Conservation (phyloP, 2,888 invertebrate genomes). For the Drosophila recens region DNA sequence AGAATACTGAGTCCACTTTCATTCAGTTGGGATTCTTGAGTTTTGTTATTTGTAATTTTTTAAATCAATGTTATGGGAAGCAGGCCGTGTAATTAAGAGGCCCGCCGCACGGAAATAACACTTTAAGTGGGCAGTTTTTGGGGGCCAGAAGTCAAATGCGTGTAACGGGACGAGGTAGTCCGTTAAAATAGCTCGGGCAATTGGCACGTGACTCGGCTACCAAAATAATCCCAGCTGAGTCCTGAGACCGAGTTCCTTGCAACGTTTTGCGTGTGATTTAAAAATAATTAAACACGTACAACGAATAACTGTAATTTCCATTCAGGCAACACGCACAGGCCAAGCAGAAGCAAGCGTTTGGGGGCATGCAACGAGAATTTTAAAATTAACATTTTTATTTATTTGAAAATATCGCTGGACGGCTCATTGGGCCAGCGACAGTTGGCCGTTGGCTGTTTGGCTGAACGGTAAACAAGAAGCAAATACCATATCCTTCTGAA, state of each 20-base stretch:
- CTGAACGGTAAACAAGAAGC: conserved; percentile 19
- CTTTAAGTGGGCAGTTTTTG: conserved; percentile 74
- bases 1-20: not conserved
- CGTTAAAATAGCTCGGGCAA: conserved; percentile 74
- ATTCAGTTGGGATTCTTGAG: not conserved
- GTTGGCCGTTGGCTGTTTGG: conserved; percentile 27
- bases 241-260: conserved; percentile 19
- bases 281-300: conserved; percentile 82
- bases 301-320: conserved; percentile 80
- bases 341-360: not conserved
- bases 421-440: conserved; percentile 64
- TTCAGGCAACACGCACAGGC: conserved; percentile 47
- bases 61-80: conserved; percentile 40
- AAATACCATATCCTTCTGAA: conserved; percentile 34
- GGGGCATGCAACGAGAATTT: conserved; percentile 50
- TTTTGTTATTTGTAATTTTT: conserved; percentile 35
- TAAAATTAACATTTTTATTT: conserved; percentile 81
- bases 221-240: conserved; percentile 49
- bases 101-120: conserved; percentile 73
- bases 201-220: conserved; percentile 75
- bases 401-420: conserved; percentile 66
- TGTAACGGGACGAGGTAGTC: conserved; percentile 18
- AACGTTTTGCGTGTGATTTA: conserved; percentile 75
- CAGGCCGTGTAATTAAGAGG: conserved; percentile 69
- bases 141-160: conserved; percentile 10